These are phyloP conservation scores for Atta texana DNA, from an alignment of 1,140 invertebrate species.

Conservation along the genomic window DNA sequence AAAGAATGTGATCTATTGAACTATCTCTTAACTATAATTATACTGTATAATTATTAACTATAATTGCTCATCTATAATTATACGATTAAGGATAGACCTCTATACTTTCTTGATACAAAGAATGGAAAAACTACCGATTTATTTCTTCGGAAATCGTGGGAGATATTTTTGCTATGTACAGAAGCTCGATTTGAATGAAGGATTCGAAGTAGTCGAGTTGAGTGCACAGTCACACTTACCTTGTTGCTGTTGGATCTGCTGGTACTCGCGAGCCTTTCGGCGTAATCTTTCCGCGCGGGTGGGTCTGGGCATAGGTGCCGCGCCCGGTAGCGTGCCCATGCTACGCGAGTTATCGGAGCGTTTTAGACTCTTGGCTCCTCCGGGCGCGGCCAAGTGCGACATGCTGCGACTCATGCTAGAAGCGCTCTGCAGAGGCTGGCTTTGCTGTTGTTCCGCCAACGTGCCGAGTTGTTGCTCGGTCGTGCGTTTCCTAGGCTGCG, in stretches of 20 bases:
- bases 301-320: conserved; percentile 84
- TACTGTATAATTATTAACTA: too few species aligned
- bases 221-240: conserved; percentile 84
- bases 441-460: conserved; percentile 82
- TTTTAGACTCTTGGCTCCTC: conserved; percentile 80
- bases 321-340: conserved; percentile 86
- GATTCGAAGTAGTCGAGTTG: conserved; percentile 71
- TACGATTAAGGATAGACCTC: neutral
- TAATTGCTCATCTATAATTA: neutral
- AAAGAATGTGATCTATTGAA: neutral
- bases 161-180: conserved; percentile 25
- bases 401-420: conserved; percentile 89
- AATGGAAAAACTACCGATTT: too few species aligned
- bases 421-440: conserved; percentile 82
- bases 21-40: neutral
- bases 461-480: conserved; percentile 86
- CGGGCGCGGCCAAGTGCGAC: conserved; percentile 88
- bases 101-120: neutral
- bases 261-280: conserved; percentile 86
- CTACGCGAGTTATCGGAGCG: conserved; percentile 86
- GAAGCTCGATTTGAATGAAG: conserved; percentile 5
- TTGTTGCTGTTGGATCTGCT: conserved; percentile 80
- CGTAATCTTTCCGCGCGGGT: conserved; percentile 87
- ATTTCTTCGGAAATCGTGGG: neutral
- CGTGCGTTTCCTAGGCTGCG: conserved; percentile 89